Evolutionary conservation across 1,140 invertebrate species (phyloP), one percentile per base, ranked within the genome.

Genomic region (Drosophila repleta): DNA sequence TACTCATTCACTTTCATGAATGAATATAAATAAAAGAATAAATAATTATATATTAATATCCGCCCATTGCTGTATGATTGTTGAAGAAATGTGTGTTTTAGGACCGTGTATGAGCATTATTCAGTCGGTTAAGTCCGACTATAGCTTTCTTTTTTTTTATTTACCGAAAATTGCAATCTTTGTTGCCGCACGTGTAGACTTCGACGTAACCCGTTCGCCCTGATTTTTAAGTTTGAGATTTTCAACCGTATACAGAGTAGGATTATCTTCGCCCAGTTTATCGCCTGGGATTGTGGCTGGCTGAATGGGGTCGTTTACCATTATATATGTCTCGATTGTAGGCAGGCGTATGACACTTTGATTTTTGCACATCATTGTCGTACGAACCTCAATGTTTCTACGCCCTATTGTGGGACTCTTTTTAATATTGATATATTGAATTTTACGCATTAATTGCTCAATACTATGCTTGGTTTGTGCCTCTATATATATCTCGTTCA

Each of bases 371-470:
- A 94, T 94, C 56, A 97, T 94, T 39, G 95, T 95, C 0, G 96
- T 97, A 32, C 95, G 94, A 7, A 99, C 92, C 69, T 96, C 95
- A 75, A 99, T 94, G 88, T 97, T 98, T 17, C 98, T 93, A 8
- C 97, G 92, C 1, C 98, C 98, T 2, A 98, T 97, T 1, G 97
- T 99, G 0, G 98, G 98, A 92, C 96, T 98, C 72, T 96, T 95
- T 55, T 98, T 94, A 1, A 95, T 95, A 91, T 99, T 99, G 3
- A 96, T 95, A 91, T 99, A 99, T 17, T 97, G 96, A 65, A 99
- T 95, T 85, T 97, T 95, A 17, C 96, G 95, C 56, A 99, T 93
- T 3, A 99, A 91, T 3, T 95, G 96, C 92, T 99, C 97, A 49
- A 99, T 94, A 90, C 98, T 97, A 5, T 96, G 96, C 20, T 96